Percentiles rank a stretch among this genome's conserved stretches.
phyloP scores from a whole-genome alignment of 2,113 vertebrate species.

The Grus americana region DNA sequence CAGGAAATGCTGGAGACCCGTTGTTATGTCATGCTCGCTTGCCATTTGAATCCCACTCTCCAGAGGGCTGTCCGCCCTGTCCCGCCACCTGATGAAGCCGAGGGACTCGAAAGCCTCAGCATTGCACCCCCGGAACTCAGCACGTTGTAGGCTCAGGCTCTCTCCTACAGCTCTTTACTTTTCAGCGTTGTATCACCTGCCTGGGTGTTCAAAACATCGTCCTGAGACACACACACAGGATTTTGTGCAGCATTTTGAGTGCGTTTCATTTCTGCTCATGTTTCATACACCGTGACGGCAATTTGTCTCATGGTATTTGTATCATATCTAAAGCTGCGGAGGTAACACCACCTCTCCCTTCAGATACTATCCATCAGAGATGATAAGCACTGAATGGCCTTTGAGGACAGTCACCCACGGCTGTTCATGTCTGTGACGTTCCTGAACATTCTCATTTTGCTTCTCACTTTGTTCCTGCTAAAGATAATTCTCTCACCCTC shows the following conservation, averaged over 20 bases:
- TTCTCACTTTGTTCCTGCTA: background rate
- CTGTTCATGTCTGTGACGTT: background rate
- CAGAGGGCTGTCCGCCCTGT: fast-evolving
- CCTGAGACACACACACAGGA: background rate
- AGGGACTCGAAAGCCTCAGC: background rate
- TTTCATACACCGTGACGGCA: background rate
- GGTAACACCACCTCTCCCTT: background rate
- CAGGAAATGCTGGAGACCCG: background rate
- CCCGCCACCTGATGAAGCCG: background rate
- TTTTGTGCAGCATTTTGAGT: background rate
- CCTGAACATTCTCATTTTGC: background rate
- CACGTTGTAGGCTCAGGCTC: fast-evolving
- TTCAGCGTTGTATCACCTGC: background rate
- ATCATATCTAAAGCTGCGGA: background rate
- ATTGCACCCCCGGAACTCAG: background rate
- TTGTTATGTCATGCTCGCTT: background rate
- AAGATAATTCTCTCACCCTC: background rate
- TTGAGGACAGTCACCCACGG: background rate
- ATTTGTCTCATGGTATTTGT: conserved; percentile 10
- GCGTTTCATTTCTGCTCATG: background rate
- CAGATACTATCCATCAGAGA: background rate
- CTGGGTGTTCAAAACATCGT: background rate
- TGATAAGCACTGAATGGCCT: background rate
- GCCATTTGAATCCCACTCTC: background rate
- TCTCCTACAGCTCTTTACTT: background rate